Evolutionary conservation across 2,888 invertebrate genomes (phyloP).

Genomic region (Chrysodeixis includens): DNA sequence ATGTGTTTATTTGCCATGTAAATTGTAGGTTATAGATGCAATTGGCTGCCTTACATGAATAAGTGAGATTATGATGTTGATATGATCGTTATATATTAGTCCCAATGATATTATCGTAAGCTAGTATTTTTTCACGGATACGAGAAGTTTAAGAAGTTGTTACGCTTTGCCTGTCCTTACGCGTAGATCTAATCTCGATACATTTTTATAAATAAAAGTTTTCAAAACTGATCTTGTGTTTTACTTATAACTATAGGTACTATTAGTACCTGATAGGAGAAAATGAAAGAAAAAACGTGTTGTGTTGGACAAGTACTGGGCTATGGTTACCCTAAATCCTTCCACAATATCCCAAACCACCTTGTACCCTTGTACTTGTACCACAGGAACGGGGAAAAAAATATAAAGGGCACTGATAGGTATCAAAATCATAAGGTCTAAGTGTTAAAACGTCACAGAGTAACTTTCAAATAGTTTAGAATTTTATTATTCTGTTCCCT

Average conservation of each 20-base stretch:
- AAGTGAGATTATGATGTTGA: slow-evolving; percentile 35
- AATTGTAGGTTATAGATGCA: background rate
- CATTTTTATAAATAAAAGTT: slow-evolving; percentile 58
- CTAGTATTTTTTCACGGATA: slow-evolving; percentile 56
- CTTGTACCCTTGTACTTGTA: no score
- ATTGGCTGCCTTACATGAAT: slow-evolving; percentile 4
- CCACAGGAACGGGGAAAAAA: no score
- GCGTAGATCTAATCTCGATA: slow-evolving; percentile 53
- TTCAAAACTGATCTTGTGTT: slow-evolving; percentile 36
- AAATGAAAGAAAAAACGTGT: no score
- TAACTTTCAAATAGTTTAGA: no score
- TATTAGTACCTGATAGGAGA: no score
- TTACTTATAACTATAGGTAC: slow-evolving; percentile 10
- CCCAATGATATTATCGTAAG: slow-evolving; percentile 31
- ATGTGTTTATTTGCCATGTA: background rate
- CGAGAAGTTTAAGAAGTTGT: slow-evolving; percentile 44
- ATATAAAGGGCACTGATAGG: no score
- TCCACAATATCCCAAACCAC: no score
- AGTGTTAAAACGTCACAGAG: no score
- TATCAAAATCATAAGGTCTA: no score
- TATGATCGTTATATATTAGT: slow-evolving; percentile 19
- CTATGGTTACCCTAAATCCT: no score
- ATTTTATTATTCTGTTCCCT: no score
- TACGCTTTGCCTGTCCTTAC: slow-evolving; percentile 57
- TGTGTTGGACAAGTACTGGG: no score